Base-by-base conservation (phyloP, 2,888 invertebrate species). In the Actias luna region DNA sequence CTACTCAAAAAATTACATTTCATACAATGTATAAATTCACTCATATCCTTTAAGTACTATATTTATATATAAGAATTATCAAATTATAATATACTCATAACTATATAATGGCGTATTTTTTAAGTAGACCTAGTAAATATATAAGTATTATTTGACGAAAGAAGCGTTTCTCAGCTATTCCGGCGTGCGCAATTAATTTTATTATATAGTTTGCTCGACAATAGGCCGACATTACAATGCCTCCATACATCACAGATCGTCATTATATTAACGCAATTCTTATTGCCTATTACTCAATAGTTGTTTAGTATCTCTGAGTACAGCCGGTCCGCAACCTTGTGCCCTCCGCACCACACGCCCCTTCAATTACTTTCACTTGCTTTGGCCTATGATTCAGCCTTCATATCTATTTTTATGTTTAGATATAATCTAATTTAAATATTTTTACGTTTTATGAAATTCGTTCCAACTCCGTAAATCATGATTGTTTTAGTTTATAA, bases 291-390 rank as follows among this genome's bases (percentile, higher is more conserved):
- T 91, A 89, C 91, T 84, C 89, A 89, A 90, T 82, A 73, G 85
- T 83, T 84, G 86, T 87, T 88, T 85, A 81, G 88, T 87, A 83
- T 83, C 85, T 82, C 80, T 86, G 78, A 82, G 83, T 80, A 82
- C 77, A 81, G 86, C 87, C 82, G 83, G 87, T 86, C 85, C 82
- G 85, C 89, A 91, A 87, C 91, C 91, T 91, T 90, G 91, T 79
- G 71, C 73, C 76, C 80, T 79, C 75, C 69, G 71, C 67, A 63
- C 66, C 69, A 65, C 64, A 61, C 66, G 67, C 65, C 64, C 69
- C 66, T 76, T 77, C 73, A 82, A 79, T 80, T 82, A 88, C 91
- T 89, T 89, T 89, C 89, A 89, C 91, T 87, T 70, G 72, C 73
- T 72, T 76, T 78, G 80, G 79, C 79, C 75, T 74, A 69, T 66